A percentile compares a stretch with the other conserved stretches of the same genome.
phyloP scores from a whole-genome alignment of 2,888 invertebrate species.

The Cabera pusaria region DNA sequence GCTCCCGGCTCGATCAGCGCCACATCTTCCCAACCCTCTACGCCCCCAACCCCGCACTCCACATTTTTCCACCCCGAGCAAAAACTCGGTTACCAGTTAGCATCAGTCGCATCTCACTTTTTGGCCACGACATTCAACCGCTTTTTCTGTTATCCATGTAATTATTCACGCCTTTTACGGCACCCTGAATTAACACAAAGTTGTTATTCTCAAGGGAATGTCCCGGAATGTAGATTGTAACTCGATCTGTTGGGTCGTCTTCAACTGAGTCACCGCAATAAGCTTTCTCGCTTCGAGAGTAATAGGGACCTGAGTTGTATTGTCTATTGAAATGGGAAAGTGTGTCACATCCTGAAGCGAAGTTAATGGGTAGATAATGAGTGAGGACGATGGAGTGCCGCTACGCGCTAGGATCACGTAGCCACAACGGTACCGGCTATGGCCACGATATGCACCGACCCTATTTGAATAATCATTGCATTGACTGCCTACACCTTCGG shows the following conservation, averaged over 20 bases:
- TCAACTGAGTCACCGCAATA: conserved; percentile 22
- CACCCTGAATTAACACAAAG: conserved; percentile 56
- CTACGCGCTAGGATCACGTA: conserved; percentile 72
- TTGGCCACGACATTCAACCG: conserved; percentile 53
- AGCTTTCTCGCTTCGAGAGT: conserved; percentile 34
- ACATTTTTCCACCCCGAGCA: conserved; percentile 49
- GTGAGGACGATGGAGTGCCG: conserved; percentile 48
- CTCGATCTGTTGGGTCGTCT: conserved; percentile 25
- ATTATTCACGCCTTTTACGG: conserved; percentile 76
- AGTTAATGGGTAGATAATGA: conserved; percentile 65
- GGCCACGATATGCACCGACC: conserved; percentile 47
- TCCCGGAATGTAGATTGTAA: conserved; percentile 44
- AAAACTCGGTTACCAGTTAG: conserved; percentile 38
- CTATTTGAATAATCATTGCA: conserved; percentile 71
- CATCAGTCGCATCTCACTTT: conserved; percentile 41
- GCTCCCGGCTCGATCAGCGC: conserved; percentile 33
- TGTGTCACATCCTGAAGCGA: conserved; percentile 67
- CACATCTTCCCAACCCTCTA: conserved; percentile 57
- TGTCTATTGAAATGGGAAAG: conserved; percentile 48
- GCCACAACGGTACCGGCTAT: conserved; percentile 60
- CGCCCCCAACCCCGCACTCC: conserved; percentile 46
- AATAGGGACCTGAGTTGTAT: conserved; percentile 40
- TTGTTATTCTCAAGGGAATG: conserved; percentile 53
- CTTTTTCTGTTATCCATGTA: conserved; percentile 65
- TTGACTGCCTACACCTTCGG: conserved; percentile 39